Evolutionary conservation across 2,113 vertebrate genomes (phyloP).

Genomic region (Myocastor coypus): DNA sequence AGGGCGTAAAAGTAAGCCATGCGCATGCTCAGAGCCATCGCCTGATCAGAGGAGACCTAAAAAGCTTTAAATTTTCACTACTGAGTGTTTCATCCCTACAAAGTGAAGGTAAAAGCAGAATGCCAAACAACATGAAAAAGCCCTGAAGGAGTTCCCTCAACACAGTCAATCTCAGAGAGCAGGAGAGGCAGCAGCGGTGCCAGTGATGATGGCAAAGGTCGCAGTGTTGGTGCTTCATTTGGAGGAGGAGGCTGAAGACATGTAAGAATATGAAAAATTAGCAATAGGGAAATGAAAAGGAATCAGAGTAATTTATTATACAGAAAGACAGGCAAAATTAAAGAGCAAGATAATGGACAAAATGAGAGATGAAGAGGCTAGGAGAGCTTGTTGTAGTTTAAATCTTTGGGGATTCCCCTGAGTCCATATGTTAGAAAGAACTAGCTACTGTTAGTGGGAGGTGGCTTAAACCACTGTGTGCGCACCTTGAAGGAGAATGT

Average conservation of each 20-base stretch:
- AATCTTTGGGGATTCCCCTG: not conserved
- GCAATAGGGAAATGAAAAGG: not conserved
- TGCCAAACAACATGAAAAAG: not conserved
- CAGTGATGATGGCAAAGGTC: not conserved
- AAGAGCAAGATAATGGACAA: not conserved
- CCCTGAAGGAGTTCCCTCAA: not conserved
- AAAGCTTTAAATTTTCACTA: not conserved
- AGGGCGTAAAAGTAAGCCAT: not conserved
- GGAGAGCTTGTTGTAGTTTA: not conserved
- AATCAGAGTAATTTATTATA: not conserved
- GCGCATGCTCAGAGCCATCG: not conserved
- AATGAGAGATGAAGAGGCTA: not conserved
- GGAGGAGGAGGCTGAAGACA: not conserved
- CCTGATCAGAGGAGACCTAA: not conserved
- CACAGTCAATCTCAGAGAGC: not conserved
- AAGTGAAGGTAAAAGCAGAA: not conserved
- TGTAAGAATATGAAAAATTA: not conserved
- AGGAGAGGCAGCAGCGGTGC: not conserved
- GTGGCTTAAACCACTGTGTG: not conserved
- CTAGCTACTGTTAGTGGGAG: not conserved
- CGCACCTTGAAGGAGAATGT: not conserved
- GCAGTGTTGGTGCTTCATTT: not conserved
- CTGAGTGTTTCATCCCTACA: not conserved
- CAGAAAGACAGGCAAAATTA: not conserved
- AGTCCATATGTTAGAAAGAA: not conserved